Evolutionary conservation across 1,140 invertebrate genomes (phyloP), one percentile per base, ranked within the genome.

Genomic region (Heliconius hermathena): DNA sequence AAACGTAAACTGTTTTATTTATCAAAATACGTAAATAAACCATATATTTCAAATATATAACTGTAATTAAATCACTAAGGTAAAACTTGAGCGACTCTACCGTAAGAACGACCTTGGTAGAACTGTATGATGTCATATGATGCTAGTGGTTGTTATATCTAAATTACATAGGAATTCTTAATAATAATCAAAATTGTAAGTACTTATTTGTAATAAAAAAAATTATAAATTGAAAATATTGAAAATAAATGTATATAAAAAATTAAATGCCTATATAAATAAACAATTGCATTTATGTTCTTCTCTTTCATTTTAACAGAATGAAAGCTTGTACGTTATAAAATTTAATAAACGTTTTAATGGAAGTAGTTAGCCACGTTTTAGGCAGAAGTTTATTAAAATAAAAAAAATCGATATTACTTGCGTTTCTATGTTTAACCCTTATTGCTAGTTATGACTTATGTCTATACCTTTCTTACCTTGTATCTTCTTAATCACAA

Each of bases 401-500:
- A 66, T 66, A 26, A 57, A 57, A 66, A 66, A 66, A 66, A 66
- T 66, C 57, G 11, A 66, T 66, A 66, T 60, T 66, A 66, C 22
- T 60, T 60, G 22, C 57, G 20, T 66, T 26, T 9, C 57, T 26
- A 66, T 16, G 22, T 13, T 26, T 66, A 66, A 66, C 60, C 26
- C 60, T 66, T 66, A 66, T 66, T 66, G 11, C 41, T 46, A 46
- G 41, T 46, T 46, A 46, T 46, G 0, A 46, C 1, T 46, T 46
- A 16, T 0, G 13, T 13, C 22, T 66, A 66, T 16, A 29, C 8
- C 22, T 66, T 71, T 66, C 87, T 86, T 79, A 90, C 88, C 87
- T 90, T 84, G 79, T 81, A 83, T 81, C 77, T 77, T 86, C 76
- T 77, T 81, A 74, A 71, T 76, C 75, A 73, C 76, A 78, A 36